Conservation (phyloP, 2,797 vertebrate genomes). For the Tympanoctomys barrerae region DNA sequence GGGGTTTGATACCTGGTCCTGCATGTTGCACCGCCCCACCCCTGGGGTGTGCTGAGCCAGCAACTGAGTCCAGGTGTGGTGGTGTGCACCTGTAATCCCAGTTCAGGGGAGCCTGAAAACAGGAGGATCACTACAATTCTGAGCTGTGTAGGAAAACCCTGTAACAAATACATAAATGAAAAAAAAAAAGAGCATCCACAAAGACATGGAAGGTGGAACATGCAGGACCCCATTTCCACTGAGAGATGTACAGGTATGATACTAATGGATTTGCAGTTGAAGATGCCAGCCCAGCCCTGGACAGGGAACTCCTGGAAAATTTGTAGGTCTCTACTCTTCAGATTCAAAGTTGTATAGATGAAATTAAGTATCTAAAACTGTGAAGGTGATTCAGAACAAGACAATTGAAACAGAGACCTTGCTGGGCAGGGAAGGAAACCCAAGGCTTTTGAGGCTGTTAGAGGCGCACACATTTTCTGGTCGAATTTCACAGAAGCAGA, state of each 20-base stretch:
- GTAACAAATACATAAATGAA: too few relatives aligned
- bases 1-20: too few relatives aligned
- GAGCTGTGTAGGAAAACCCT: too few relatives aligned
- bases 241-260: background rate
- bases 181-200: background rate
- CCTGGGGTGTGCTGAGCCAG: too few relatives aligned
- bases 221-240: background rate
- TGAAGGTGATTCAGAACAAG: slow-evolving; percentile 62
- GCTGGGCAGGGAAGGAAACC: background rate
- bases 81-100: too few relatives aligned
- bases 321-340: slow-evolving; percentile 31
- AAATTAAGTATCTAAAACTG: slow-evolving; percentile 45
- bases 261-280: background rate
- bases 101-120: too few relatives aligned
- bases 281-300: background rate
- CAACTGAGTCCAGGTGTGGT: too few relatives aligned
- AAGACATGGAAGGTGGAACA: background rate
- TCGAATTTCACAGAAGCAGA: background rate
- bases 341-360: slow-evolving; percentile 15
- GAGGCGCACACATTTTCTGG: background rate
- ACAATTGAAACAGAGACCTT: slow-evolving; percentile 3
- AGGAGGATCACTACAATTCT: too few relatives aligned
- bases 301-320: slow-evolving; percentile 46
- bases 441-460: background rate
- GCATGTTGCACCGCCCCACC: too few relatives aligned